These are phyloP conservation scores for Actenoides lindsayi DNA, from an alignment of 2,113 vertebrate genomes.

Conservation along the genomic window DNA sequence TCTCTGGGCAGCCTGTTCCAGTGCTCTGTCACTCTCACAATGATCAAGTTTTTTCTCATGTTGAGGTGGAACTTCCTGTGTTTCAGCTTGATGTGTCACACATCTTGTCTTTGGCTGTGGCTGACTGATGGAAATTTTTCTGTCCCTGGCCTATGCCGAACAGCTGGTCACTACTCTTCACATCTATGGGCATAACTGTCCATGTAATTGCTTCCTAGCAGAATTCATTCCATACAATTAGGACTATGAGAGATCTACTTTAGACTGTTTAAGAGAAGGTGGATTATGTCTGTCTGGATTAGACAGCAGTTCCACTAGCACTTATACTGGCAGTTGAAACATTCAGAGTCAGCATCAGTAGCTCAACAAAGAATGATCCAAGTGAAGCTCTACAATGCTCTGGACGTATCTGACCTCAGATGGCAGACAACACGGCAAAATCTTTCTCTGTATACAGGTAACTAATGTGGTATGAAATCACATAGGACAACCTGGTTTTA, in stretches of 20 bases:
- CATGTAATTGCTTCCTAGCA: neutral
- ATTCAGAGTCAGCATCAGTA: neutral
- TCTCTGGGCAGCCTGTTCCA: too few species aligned
- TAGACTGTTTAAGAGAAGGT: neutral
- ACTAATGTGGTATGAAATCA: neutral
- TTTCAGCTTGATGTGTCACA: neutral
- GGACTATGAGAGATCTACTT: neutral
- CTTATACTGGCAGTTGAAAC: neutral
- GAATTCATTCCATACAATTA: neutral
- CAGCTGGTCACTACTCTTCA: neutral
- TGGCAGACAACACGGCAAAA: neutral
- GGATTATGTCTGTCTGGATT: neutral
- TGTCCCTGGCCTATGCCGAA: neutral
- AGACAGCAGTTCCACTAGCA: neutral
- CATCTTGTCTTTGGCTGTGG: neutral
- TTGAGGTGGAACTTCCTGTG: too few species aligned
- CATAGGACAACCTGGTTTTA: neutral
- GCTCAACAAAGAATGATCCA: neutral
- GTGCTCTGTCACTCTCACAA: too few species aligned
- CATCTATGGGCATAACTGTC: neutral
- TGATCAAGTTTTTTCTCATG: too few species aligned
- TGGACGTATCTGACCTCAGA: neutral
- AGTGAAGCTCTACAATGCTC: neutral
- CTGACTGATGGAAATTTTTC: neutral
- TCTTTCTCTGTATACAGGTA: neutral